A percentile compares a stretch with the other conserved stretches of the same genome.
Conservation (phyloP, 2,888 invertebrate species). For the Standfussiana lucernea region DNA sequence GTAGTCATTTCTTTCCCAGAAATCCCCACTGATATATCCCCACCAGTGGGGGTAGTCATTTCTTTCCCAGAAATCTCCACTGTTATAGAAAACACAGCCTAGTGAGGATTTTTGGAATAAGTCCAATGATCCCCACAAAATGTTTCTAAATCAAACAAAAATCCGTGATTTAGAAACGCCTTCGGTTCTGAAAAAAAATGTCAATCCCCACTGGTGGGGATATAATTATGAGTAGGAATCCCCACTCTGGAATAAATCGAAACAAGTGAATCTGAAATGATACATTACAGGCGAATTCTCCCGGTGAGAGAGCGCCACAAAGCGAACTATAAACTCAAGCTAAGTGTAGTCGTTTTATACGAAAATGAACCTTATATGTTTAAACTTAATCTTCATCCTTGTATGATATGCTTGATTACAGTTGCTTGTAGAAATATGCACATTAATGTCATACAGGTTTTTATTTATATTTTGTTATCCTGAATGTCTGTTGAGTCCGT, state of each 20-base stretch:
- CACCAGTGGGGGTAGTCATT: background rate
- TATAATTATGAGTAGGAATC: too few species aligned
- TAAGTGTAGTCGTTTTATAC: background rate
- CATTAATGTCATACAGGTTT: background rate
- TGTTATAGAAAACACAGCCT: too few species aligned
- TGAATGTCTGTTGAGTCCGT: conserved; percentile 1
- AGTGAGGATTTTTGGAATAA: background rate
- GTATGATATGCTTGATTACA: background rate
- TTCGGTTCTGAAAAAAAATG: too few species aligned
- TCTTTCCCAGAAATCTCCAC: too few species aligned
- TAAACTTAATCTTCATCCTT: background rate
- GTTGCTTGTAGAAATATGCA: background rate
- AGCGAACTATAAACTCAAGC: background rate
- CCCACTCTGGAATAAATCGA: too few species aligned
- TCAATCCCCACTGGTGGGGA: too few species aligned
- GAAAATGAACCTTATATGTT: background rate
- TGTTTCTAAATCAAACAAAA: background rate
- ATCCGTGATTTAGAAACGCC: too few species aligned
- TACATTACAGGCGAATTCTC: background rate
- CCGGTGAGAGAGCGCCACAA: background rate
- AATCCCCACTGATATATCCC: too few species aligned
- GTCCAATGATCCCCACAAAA: background rate
- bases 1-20: too few species aligned
- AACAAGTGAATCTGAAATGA: background rate
- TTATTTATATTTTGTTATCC: conserved; percentile 3